phyloP scores from a whole-genome alignment of 2,113 vertebrate genomes.

The Cyprinodon variegatus region DNA sequence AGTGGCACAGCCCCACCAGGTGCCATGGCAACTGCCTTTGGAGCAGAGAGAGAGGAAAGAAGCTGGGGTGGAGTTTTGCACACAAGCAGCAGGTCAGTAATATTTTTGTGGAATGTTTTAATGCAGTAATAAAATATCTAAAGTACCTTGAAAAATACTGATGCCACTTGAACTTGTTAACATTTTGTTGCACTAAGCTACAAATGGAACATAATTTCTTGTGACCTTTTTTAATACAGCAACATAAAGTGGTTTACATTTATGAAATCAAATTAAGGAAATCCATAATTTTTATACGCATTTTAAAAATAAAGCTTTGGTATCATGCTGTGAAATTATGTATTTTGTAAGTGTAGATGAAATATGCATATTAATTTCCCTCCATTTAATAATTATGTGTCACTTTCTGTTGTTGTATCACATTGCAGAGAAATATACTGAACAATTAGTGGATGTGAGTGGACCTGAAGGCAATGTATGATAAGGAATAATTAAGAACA shows the following conservation, averaged over 20 bases:
- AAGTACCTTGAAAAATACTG: neutral
- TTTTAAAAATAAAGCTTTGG: no score
- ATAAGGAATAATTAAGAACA: neutral
- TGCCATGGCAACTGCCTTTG: constrained; percentile 97
- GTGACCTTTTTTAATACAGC: neutral
- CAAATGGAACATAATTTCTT: neutral
- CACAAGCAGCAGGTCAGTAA: constrained; percentile 90
- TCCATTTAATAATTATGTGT: neutral
- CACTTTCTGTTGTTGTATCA: neutral
- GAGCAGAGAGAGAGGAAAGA: constrained; percentile 95
- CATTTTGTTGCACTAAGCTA: neutral
- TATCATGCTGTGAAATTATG: no score
- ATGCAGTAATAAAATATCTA: neutral
- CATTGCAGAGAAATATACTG: neutral
- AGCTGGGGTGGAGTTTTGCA: constrained; percentile 92
- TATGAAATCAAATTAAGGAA: neutral
- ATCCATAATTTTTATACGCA: neutral
- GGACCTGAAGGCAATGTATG: neutral
- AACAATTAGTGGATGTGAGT: neutral
- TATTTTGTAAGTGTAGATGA: neutral
- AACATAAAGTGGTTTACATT: neutral
- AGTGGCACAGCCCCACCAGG: constrained; percentile 91
- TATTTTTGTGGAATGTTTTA: neutral
- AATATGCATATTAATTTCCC: neutral
- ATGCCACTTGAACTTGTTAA: neutral